phyloP scores from a whole-genome alignment of 2,113 vertebrate species.

The Lipophrys pholis region DNA sequence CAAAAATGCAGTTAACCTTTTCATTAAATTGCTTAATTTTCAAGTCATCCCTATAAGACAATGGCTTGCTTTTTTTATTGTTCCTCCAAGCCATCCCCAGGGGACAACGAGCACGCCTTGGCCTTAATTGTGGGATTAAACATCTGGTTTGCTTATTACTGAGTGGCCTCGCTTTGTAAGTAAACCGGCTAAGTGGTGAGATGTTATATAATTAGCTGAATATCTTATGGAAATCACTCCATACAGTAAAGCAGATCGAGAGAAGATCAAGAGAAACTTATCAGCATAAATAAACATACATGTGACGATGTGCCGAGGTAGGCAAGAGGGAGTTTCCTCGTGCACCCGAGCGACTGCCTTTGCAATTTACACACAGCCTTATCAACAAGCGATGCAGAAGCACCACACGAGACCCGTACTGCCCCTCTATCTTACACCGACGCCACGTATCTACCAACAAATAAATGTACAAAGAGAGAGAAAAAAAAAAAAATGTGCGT shows the following conservation, averaged over 20 bases:
- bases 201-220: conserved; percentile 78
- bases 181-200: conserved; percentile 63
- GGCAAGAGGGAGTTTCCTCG: conserved; percentile 33
- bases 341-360: conserved; percentile 15
- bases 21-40: conserved; percentile 18
- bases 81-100: conserved; percentile 56
- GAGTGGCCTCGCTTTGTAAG: conserved; percentile 63
- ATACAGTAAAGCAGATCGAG: conserved; percentile 33
- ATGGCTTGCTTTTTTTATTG: conserved; percentile 33
- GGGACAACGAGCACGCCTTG: conserved; percentile 50
- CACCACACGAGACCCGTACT: conserved; percentile 25
- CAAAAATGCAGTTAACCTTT: background rate
- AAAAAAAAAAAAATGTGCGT: conserved; percentile 46
- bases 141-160: conserved; percentile 66
- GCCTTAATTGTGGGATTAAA: conserved; percentile 80
- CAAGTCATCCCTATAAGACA: conserved; percentile 30
- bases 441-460: conserved; percentile 52
- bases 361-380: conserved; percentile 39
- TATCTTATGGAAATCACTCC: conserved; percentile 60
- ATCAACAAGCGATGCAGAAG: conserved; percentile 39
- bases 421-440: conserved; percentile 31
- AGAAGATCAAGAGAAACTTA: conserved; percentile 37
- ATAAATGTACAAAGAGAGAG: conserved; percentile 47
- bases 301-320: conserved; percentile 1
- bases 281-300: conserved; percentile 17